Evolutionary conservation across 2,113 vertebrate genomes (phyloP).

Genomic region (Caretta caretta): DNA sequence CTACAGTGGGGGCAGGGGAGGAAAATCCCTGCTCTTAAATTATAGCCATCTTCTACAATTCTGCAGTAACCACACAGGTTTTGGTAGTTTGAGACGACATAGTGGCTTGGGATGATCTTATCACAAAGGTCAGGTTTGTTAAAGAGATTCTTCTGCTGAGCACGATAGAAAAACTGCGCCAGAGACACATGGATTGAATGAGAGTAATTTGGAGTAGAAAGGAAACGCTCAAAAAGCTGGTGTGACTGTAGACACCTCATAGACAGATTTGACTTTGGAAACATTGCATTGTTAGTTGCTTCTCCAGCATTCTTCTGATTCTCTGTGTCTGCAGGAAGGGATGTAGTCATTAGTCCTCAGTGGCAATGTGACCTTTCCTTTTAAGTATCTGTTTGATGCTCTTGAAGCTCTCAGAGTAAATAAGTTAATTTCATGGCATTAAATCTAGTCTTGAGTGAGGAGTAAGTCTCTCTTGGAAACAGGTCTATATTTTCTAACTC

Average conservation of each 20-base stretch:
- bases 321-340: slow-evolving; percentile 34
- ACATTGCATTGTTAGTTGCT: slow-evolving; percentile 34
- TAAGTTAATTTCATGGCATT: slow-evolving; percentile 66
- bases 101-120: slow-evolving; percentile 67
- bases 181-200: background rate
- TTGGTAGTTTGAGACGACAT: slow-evolving; percentile 73
- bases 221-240: slow-evolving; percentile 25
- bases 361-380: slow-evolving; percentile 68
- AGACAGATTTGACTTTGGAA: slow-evolving; percentile 1
- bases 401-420: slow-evolving; percentile 66
- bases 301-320: slow-evolving; percentile 1
- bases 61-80: slow-evolving; percentile 73
- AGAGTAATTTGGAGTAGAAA: slow-evolving; percentile 28
- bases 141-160: slow-evolving; percentile 62
- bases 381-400: slow-evolving; percentile 62
- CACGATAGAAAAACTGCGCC: slow-evolving; percentile 50
- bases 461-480: slow-evolving; percentile 62
- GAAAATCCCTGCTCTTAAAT: slow-evolving; percentile 76
- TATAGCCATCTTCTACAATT: slow-evolving; percentile 77
- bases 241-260: slow-evolving; percentile 30
- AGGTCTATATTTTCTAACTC: slow-evolving; percentile 60
- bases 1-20: slow-evolving; percentile 65
- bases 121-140: slow-evolving; percentile 64
- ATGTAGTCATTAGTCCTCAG: slow-evolving; percentile 66
- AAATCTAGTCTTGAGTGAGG: slow-evolving; percentile 56